Evolutionary conservation across 1,140 invertebrate genomes (phyloP).

Genomic region (Kradibia gibbosae): DNA sequence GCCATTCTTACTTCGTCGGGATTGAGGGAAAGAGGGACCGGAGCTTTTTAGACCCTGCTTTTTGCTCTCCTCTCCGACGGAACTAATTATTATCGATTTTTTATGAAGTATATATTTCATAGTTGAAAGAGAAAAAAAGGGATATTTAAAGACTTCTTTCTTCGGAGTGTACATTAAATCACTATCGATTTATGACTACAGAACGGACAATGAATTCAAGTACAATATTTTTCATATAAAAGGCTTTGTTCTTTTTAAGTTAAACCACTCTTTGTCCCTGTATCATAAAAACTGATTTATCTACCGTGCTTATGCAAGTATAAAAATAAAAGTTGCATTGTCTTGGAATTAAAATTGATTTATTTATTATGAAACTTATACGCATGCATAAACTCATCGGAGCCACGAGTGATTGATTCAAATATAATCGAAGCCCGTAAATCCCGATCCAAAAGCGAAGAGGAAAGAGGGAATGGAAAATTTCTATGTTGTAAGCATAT

Average conservation of each 20-base stretch:
- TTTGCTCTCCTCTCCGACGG: background rate
- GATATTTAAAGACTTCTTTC: slow-evolving; percentile 11
- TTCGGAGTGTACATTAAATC: slow-evolving; percentile 24
- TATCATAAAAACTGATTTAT: slow-evolving; percentile 42
- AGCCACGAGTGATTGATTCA: slow-evolving; percentile 20
- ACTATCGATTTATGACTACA: slow-evolving; percentile 24
- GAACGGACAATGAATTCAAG: slow-evolving; percentile 31
- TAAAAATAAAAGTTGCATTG: slow-evolving; percentile 30
- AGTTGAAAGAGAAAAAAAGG: background rate
- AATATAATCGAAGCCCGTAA: slow-evolving; percentile 36
- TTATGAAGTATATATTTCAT: slow-evolving; percentile 9
- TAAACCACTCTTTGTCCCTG: slow-evolving; percentile 25
- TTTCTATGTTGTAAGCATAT: no score
- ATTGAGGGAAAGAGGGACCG: background rate
- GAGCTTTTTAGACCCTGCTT: background rate
- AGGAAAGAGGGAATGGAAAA: background rate
- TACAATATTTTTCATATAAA: slow-evolving; percentile 30
- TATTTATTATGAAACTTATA: slow-evolving; percentile 27
- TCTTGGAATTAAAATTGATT: slow-evolving; percentile 40
- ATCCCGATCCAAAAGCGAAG: background rate
- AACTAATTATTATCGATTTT: slow-evolving; percentile 29
- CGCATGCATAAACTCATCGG: background rate
- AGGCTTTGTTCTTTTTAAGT: slow-evolving; percentile 14
- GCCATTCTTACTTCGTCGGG: no score
- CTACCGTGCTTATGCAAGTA: background rate